phyloP scores from a whole-genome alignment of 2,888 invertebrate species.

The Drosophila percnosoma region DNA sequence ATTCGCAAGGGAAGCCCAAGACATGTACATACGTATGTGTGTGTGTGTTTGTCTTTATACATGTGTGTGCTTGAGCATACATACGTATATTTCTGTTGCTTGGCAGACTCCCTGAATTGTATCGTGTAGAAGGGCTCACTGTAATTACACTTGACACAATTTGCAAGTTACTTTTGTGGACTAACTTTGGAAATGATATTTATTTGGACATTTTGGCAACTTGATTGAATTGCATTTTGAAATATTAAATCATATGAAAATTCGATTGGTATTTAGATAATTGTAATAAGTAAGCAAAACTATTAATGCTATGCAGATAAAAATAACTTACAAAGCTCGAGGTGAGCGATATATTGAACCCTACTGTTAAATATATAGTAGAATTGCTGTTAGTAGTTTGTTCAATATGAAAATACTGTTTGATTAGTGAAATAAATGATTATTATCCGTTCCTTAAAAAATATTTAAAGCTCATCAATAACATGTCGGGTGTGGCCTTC shows the following conservation, averaged over 20 bases:
- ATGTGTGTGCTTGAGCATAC: neutral
- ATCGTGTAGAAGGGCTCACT: slow-evolving; percentile 11
- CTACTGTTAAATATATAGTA: neutral
- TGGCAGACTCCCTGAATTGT: slow-evolving; percentile 33
- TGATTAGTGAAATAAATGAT: neutral
- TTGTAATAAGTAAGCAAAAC: neutral
- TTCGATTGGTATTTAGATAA: neutral
- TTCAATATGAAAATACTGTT: neutral
- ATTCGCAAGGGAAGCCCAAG: slow-evolving; percentile 24
- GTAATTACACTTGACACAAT: slow-evolving; percentile 61
- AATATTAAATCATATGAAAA: neutral
- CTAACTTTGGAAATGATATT: slow-evolving; percentile 1
- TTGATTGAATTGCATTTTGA: neutral
- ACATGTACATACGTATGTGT: neutral
- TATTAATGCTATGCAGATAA: neutral
- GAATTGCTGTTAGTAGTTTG: neutral
- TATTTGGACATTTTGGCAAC: slow-evolving; percentile 13
- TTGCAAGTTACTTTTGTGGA: slow-evolving; percentile 30
- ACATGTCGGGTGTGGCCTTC: neutral
- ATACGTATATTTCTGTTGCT: slow-evolving; percentile 27
- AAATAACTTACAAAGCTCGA: neutral
- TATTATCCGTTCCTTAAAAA: neutral
- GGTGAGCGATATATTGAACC: neutral
- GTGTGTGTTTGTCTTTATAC: slow-evolving; percentile 6
- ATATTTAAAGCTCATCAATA: neutral